Evolutionary conservation across 2,113 vertebrate species (phyloP), one percentile per base, ranked within the genome.

Genomic region (Tringa solitaria): DNA sequence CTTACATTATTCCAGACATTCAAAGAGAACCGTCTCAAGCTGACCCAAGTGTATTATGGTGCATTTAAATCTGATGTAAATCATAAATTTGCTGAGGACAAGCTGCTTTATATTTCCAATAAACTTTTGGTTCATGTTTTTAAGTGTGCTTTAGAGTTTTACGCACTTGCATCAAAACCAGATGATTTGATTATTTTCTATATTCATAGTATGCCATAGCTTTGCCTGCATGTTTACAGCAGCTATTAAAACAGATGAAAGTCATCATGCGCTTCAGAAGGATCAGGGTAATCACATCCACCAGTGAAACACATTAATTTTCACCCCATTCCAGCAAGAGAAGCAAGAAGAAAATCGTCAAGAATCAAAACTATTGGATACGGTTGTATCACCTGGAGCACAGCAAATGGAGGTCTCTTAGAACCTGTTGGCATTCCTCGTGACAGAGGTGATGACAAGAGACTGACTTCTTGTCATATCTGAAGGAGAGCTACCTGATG

Each of bases 241-340:
- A 93, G 79, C 93, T 90, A 86, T 89, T 95, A 94, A 94, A 96
- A 87, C 65, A 95, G 51, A 87, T 91, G 87, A 96, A 97, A 95
- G 56, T 94, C 77, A 82, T 76, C 64, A 68, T 12, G 80, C 59
- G 46, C 69, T 93, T 87, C 87, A 87, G 77, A 91, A 1, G 2
- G 77, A 92, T 81, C 4, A 2, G 53, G 39, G 43, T 92, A 94
- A 87, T 81, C 87, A 94, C 65, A 78, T 94, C 83, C 84, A 87
- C 60, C 76, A 90, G 60, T 63, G 73, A 81, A 93, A 89, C 46
- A 93, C 63, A 83, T 90, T 69, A 70, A 92, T 97, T 93, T 93
- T 95, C 53, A 84, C 68, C 23, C 84, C 35, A 33, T 78, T 84
- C 46, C 60, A 91, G 56, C 64, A 89, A 41, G 72, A 95, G 18